Base-by-base conservation (phyloP, 2,888 invertebrate genomes). In the Augochlorella aurata region DNA sequence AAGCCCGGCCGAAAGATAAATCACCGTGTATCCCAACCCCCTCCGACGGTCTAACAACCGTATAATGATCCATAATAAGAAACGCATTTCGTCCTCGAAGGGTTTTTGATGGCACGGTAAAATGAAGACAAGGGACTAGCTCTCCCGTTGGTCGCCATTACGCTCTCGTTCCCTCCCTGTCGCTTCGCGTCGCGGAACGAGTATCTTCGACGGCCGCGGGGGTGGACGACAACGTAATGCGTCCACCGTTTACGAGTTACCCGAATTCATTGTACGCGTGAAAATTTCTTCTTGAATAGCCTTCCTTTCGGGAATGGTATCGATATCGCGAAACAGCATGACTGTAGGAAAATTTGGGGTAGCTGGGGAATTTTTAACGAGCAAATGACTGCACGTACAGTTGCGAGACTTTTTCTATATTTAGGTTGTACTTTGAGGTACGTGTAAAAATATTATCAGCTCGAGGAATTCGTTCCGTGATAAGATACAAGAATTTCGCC, bases 61-160 rank as follows among this genome's bases (percentile, higher is more conserved):
- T 73, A 73, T 83, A 83, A 83, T 82, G 83, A 82, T 78, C 73
- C 78, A 54, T 79, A 83, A 82, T 82, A 82, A 82, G 82, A 83
- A 83, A 82, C 82, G 72, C 79, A 81, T 82, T 83, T 82, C 78
- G 49, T 44, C 68, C 72, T 54, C 74, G 68, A 65, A 78, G 47
- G 47, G 65, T 72, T 81, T 67, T 68, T 67, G 74, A 81, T 74
- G 50, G 21, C 24, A 0, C 14, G 65, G 58, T 66, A 45, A 61
- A 74, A 71, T 61, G 52, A 50, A 52, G 66, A n/a, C 49, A 5
- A 49, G 69, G 49, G 49, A 63, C 24, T 50, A 18, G n/a, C 5
- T 49, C 49, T 52, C 58, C 70, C 18, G 16, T 29, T 38, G 24
- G 3, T 14, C 63, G 63, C 52, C 72, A 68, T 80, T 68, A 68